phyloP scores from a whole-genome alignment of 1,140 invertebrate genomes.

The Lepidurus packardi region DNA sequence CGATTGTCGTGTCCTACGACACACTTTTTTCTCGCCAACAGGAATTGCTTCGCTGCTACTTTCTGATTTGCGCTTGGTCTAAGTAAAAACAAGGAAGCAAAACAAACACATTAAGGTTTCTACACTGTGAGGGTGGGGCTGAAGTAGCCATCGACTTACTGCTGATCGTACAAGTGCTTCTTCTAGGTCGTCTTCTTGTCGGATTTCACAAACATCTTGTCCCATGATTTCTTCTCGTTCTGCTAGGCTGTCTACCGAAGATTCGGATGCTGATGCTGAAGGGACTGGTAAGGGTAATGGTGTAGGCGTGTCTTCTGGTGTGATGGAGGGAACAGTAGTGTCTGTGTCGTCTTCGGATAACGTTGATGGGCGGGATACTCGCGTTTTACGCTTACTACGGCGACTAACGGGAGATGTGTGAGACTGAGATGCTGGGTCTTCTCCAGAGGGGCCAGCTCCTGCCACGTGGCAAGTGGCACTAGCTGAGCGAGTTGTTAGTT shows the following conservation, averaged over 20 bases:
- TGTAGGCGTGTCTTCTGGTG: slow-evolving; percentile 6
- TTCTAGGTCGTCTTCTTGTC: slow-evolving; percentile 1
- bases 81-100: neutral
- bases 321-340: neutral
- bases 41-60: slow-evolving; percentile 25
- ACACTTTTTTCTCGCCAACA: slow-evolving; percentile 29
- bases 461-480: neutral
- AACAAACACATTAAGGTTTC: neutral
- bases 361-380: neutral
- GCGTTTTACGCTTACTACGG: neutral
- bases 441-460: neutral
- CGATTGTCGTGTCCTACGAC: slow-evolving; percentile 18
- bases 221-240: slow-evolving; percentile 17
- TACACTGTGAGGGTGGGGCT: neutral
- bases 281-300: neutral
- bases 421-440: slow-evolving; percentile 17
- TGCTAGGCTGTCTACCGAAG: neutral
- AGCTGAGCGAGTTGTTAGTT: neutral
- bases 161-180: neutral
- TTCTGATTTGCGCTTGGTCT: slow-evolving; percentile 33
- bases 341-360: neutral
- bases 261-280: neutral
- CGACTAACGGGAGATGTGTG: neutral
- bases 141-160: neutral
- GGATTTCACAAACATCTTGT: neutral